Evolutionary conservation across 2,113 vertebrate species (phyloP).

Genomic region (Stigmatopora argus): DNA sequence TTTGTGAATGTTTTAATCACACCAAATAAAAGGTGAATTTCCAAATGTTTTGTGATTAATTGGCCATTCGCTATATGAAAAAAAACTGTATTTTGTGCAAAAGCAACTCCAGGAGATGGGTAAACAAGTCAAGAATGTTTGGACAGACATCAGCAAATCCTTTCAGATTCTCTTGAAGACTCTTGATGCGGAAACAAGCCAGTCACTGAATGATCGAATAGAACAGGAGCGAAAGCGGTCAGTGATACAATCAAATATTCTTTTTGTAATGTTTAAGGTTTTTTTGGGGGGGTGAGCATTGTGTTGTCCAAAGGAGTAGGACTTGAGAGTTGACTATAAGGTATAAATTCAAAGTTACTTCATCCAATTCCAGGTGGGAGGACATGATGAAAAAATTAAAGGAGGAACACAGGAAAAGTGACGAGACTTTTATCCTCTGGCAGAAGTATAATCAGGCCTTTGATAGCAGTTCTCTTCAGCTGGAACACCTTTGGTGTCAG

Average conservation of each 20-base stretch:
- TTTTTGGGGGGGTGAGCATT: not conserved
- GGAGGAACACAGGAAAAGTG: slow-evolving; percentile 57
- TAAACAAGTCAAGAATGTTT: slow-evolving; percentile 62
- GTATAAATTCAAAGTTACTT: not conserved
- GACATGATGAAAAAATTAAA: slow-evolving; percentile 64
- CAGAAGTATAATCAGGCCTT: slow-evolving; percentile 57
- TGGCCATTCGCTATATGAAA: not conserved
- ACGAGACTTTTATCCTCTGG: slow-evolving; percentile 70
- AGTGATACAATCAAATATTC: not conserved
- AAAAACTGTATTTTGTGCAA: slow-evolving; percentile 9
- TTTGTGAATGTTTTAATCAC: not conserved
- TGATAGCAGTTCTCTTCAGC: slow-evolving; percentile 33
- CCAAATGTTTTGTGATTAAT: not conserved
- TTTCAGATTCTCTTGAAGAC: slow-evolving; percentile 61
- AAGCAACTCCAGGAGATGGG: slow-evolving; percentile 77
- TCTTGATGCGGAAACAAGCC: slow-evolving; percentile 61
- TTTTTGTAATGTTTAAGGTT: not conserved
- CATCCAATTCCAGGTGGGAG: slow-evolving; percentile 71
- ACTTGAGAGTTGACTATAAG: not conserved
- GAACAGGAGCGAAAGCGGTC: slow-evolving; percentile 67
- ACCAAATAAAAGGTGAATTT: not conserved
- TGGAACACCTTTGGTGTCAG: slow-evolving; percentile 65
- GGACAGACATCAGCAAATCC: slow-evolving; percentile 63
- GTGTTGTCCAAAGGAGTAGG: not conserved
- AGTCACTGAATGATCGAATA: slow-evolving; percentile 66